These are phyloP conservation scores for Lepidurus couesii DNA, from an alignment of 1,140 invertebrate species.

Conservation along the genomic window DNA sequence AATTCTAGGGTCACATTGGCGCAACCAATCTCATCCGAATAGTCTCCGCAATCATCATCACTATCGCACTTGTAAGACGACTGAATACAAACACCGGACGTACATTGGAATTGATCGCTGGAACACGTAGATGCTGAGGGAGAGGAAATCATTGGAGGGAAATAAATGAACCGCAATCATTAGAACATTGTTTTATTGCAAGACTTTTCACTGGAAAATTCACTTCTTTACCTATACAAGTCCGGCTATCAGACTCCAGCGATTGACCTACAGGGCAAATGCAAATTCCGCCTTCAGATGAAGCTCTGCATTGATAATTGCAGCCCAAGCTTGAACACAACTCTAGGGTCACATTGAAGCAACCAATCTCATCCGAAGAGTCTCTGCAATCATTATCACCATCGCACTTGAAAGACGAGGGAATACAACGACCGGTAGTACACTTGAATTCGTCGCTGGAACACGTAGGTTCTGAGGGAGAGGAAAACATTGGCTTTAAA, in stretches of 20 bases:
- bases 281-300: slow-evolving; percentile 80
- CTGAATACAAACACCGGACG: slow-evolving; percentile 89
- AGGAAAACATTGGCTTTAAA: neutral
- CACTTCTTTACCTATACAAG: slow-evolving; percentile 62
- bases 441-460: slow-evolving; percentile 86
- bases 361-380: slow-evolving; percentile 77
- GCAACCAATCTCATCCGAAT: slow-evolving; percentile 91
- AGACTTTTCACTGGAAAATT: neutral
- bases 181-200: neutral
- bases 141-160: too few relatives aligned
- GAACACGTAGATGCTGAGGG: slow-evolving; percentile 77
- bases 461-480: slow-evolving; percentile 65
- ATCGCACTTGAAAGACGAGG: slow-evolving; percentile 80
- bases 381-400: slow-evolving; percentile 89
- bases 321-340: slow-evolving; percentile 71
- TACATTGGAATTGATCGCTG: slow-evolving; percentile 85
- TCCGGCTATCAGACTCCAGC: slow-evolving; percentile 66
- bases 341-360: slow-evolving; percentile 80
- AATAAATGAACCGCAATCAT: neutral
- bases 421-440: slow-evolving; percentile 86
- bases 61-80: slow-evolving; percentile 91
- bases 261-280: slow-evolving; percentile 70
- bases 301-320: slow-evolving; percentile 82
- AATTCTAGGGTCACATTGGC: too few relatives aligned
- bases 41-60: slow-evolving; percentile 86